phyloP scores from a whole-genome alignment of 2,888 invertebrate species.

The Coecobrya sp. region DNA sequence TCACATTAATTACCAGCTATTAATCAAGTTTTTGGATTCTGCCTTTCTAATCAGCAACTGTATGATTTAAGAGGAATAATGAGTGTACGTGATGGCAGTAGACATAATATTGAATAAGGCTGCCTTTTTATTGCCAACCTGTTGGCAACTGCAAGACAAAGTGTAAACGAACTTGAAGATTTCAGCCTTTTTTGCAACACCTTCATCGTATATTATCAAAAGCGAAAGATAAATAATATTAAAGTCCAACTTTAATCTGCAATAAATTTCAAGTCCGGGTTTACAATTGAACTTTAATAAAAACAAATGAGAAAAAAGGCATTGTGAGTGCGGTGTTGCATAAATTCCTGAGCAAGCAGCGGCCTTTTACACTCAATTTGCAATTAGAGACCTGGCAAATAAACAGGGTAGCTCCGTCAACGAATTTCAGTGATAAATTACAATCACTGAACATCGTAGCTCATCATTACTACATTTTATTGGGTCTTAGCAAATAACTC shows the following conservation, averaged over 20 bases:
- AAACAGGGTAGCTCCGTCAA: constrained; percentile 26
- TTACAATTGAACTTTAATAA: neutral
- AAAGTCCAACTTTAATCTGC: constrained; percentile 21
- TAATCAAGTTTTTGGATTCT: constrained; percentile 75
- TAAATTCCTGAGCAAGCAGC: neutral
- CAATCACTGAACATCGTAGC: constrained; percentile 11
- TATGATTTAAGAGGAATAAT: constrained; percentile 66
- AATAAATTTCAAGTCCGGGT: constrained; percentile 58
- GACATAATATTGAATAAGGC: neutral
- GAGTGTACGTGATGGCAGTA: neutral
- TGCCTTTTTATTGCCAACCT: constrained; percentile 40
- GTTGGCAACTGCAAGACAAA: constrained; percentile 29
- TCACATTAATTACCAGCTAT: constrained; percentile 76
- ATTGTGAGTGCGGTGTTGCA: neutral
- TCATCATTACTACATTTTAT: constrained; percentile 1
- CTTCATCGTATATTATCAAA: constrained; percentile 10
- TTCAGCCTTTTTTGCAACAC: constrained; percentile 36
- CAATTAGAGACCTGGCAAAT: constrained; percentile 26
- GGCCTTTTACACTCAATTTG: constrained; percentile 19
- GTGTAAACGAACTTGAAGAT: constrained; percentile 50
- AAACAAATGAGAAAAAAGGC: constrained; percentile 14
- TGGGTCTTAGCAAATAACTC: constrained; percentile 22
- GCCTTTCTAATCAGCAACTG: constrained; percentile 76
- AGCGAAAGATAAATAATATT: constrained; percentile 37
- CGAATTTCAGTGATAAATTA: constrained; percentile 37